These are phyloP conservation scores for Andrena hattorfiana DNA, from an alignment of 2,888 invertebrate genomes.

Conservation along the genomic window DNA sequence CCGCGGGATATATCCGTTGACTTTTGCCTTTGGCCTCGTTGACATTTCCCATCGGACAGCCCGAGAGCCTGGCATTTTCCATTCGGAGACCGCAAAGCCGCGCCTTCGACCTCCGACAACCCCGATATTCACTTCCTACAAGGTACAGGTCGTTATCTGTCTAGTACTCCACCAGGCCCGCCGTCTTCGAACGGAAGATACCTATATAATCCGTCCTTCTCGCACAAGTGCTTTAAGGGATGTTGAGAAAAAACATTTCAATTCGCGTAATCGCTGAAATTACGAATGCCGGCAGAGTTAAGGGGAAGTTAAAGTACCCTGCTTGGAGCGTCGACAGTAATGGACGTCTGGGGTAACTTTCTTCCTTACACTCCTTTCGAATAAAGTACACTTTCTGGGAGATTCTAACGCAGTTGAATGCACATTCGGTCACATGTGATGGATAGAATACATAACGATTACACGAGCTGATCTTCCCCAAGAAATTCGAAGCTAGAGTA, in stretches of 20 bases:
- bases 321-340: background rate
- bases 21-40: conserved; percentile 68
- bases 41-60: conserved; percentile 75
- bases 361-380: background rate
- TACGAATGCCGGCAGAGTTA: background rate
- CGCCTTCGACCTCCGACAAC: conserved; percentile 11
- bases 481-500: background rate
- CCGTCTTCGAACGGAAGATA: background rate
- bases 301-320: background rate
- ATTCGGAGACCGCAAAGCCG: conserved; percentile 52
- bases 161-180: background rate
- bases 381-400: background rate
- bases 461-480: background rate
- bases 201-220: background rate
- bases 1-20: conserved; percentile 51
- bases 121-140: conserved; percentile 46
- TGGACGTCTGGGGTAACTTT: background rate
- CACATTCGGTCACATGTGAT: background rate
- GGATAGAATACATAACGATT: background rate
- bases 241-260: background rate
- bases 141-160: background rate
- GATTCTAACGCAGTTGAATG: background rate
- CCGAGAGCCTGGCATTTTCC: conserved; percentile 62
- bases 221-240: background rate
- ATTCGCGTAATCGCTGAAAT: background rate